Conservation (phyloP, 2,113 vertebrate species). For the Salvator merianae region DNA sequence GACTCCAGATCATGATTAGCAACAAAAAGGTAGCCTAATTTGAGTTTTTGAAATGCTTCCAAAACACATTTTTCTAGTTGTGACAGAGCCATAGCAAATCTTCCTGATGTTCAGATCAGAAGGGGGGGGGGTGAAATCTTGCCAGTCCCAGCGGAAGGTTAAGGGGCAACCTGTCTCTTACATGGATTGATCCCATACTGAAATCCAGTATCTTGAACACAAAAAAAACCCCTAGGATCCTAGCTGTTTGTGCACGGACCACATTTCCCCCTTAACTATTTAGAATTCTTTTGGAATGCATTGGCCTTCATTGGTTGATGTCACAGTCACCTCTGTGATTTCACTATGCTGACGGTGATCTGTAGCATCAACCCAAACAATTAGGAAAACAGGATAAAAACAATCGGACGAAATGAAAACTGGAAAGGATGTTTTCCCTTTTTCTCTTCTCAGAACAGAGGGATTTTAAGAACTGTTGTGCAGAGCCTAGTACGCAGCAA, state of each 20-base stretch:
- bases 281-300: background rate
- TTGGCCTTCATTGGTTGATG: background rate
- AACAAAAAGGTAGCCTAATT: too few species aligned
- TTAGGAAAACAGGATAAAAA: background rate
- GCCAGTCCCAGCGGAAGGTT: background rate
- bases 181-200: background rate
- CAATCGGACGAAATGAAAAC: background rate
- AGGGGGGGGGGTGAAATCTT: background rate
- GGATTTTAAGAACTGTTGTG: background rate
- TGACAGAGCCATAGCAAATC: background rate
- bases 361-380: background rate
- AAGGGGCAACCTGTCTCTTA: background rate
- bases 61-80: background rate
- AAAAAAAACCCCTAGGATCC: too few species aligned
- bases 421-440: background rate
- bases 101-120: background rate
- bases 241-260: background rate
- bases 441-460: background rate
- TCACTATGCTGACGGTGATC: background rate
- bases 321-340: constrained; percentile 16
- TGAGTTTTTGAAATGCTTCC: background rate
- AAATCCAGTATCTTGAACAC: background rate
- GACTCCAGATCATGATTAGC: background rate
- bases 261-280: background rate
- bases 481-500: background rate